Evolutionary conservation across 2,113 vertebrate genomes (phyloP), one percentile per base, ranked within the genome.

Genomic region (Fukomys damarensis): DNA sequence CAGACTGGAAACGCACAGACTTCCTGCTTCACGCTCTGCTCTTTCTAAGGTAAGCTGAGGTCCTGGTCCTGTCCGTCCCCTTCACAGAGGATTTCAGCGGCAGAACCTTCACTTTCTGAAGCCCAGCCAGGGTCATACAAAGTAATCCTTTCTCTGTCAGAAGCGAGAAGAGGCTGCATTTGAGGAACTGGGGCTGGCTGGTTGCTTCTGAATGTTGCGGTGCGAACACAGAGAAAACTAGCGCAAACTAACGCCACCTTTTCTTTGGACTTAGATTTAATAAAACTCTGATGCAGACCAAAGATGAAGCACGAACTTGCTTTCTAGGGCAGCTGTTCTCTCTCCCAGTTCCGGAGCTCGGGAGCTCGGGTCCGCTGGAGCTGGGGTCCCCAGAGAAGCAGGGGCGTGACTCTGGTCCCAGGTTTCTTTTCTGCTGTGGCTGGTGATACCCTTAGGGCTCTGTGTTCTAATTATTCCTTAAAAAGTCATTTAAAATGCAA

Each of bases 131-230:
- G 26, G 54, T 66, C 84, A 54, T 7, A 38, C 65, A n/a, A 89
- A 94, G 79, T 59, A 81, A 24, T 28, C 59, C 89, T 97, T 89
- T 81, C 74, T 96, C 35, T 38, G 20, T 56, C n/a, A 46, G 79
- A 52, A 72, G 8, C 8, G 80, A 94, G 85, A 61, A 87, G 83
- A 85, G 80, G 16, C 83, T 89, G 82, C 59, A 61, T 38, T 32
- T 93, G 94, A 90, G 85, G 85, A 74, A 9, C 26, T 46, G 41
- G 32, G 17, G 22, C 66, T 83, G 32, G 28, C 59, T 76, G 41
- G 52, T 92, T 46, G 56, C 90, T 90, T 93, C 35, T 72, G 77
- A 72, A 63, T 56, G 20, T 49, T 92, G 52, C 93, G 79, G 30
- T 56, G 35, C 77, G 43, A 88, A 59, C 16, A n/a, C 56, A 89